These are phyloP conservation scores for Xerus rutilus DNA, from an alignment of 2,797 vertebrate species.

Conservation along the genomic window DNA sequence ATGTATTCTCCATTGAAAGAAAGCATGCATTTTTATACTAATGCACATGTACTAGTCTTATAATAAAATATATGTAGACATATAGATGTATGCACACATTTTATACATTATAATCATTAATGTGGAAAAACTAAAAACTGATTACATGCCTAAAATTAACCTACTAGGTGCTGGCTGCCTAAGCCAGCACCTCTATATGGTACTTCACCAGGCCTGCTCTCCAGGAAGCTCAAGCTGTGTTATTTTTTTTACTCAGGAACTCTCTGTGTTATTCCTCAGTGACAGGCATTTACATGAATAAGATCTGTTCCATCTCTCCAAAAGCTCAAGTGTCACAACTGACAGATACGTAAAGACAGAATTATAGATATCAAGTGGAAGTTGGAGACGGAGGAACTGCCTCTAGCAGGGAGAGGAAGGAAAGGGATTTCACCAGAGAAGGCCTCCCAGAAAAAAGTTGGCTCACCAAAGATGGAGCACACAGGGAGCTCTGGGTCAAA, in stretches of 20 bases:
- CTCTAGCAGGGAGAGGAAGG: background rate
- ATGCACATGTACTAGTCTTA: background rate
- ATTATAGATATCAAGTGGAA: background rate
- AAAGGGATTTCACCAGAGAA: background rate
- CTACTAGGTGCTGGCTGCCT: too few species aligned
- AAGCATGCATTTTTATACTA: background rate
- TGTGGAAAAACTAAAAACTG: background rate
- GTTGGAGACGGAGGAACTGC: background rate
- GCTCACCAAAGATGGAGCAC: background rate
- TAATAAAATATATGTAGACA: background rate
- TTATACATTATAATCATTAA: constrained; percentile 25
- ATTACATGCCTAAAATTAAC: constrained; percentile 2
- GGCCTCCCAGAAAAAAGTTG: background rate
- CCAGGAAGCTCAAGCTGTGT: background rate
- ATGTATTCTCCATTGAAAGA: background rate
- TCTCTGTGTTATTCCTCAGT: background rate
- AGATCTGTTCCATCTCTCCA: background rate
- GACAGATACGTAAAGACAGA: background rate
- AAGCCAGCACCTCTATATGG: background rate
- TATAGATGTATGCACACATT: background rate
- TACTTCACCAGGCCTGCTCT: background rate
- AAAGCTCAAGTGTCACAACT: background rate
- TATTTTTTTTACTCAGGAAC: background rate
- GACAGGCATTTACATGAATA: background rate
- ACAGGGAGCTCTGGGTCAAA: background rate